Conservation (phyloP, 2,797 vertebrate genomes). For the Pseudomugil tenellus region DNA sequence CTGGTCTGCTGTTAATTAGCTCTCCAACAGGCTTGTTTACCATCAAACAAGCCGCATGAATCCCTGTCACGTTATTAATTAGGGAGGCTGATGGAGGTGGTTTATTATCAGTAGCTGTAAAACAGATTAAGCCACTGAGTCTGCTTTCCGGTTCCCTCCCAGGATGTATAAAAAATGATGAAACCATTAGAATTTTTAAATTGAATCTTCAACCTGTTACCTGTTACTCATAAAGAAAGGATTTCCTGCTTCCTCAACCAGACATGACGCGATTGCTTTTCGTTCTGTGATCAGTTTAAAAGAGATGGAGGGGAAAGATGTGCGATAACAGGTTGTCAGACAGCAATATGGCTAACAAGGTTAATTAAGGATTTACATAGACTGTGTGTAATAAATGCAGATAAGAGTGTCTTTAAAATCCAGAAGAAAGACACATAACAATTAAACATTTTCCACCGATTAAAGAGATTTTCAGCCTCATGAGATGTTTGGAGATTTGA, state of each 20-base stretch:
- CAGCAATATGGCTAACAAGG: neutral
- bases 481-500: no score
- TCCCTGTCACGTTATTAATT: constrained; percentile 41
- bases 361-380: neutral
- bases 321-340: neutral
- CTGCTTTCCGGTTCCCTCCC: neutral
- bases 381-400: neutral
- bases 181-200: neutral
- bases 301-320: neutral
- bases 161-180: neutral
- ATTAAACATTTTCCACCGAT: neutral
- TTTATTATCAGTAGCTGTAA: constrained; percentile 8
- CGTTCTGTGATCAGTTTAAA: constrained; percentile 1
- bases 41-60: constrained; percentile 36
- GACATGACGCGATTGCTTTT: neutral
- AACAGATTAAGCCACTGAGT: constrained; percentile 16
- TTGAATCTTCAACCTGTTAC: neutral
- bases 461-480: neutral
- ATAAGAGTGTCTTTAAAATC: no score
- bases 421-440: neutral
- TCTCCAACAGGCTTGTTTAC: constrained; percentile 36
- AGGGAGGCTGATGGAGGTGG: constrained; percentile 5
- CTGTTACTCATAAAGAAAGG: neutral
- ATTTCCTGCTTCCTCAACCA: constrained; percentile 3
- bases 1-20: constrained; percentile 40